These are phyloP conservation scores for Microtus richardsoni DNA, from an alignment of 2,113 vertebrate genomes.

Conservation along the genomic window DNA sequence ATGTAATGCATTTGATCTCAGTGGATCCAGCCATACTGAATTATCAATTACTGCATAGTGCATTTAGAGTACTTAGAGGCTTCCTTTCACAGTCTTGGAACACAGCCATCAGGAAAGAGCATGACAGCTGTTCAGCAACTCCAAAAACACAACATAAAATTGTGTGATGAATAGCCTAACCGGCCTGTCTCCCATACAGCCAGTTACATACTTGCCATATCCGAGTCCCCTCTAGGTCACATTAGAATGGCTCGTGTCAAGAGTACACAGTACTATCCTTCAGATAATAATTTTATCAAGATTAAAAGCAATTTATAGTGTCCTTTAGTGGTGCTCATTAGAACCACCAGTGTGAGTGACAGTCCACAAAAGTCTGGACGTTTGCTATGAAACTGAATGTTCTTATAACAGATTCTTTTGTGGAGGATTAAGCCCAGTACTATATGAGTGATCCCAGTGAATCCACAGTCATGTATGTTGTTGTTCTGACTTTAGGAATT, in stretches of 20 bases:
- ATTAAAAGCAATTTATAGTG: not conserved
- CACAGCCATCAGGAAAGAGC: constrained; percentile 24
- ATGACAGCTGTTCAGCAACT: constrained; percentile 49
- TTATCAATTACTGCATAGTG: constrained; percentile 54
- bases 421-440: not conserved
- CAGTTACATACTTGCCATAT: constrained; percentile 35
- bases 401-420: not conserved
- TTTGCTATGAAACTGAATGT: not conserved
- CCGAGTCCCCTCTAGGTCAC: constrained; percentile 9
- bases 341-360: not conserved
- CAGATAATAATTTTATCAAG: constrained; percentile 38
- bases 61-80: constrained; percentile 36
- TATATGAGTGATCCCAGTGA: not conserved
- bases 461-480: not conserved
- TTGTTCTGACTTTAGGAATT: not conserved
- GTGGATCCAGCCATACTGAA: constrained; percentile 42
- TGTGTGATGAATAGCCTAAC: constrained; percentile 31
- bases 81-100: constrained; percentile 50
- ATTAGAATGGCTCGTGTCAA: not conserved
- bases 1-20: constrained; percentile 25
- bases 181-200: not conserved
- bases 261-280: not conserved
- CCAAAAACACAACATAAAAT: constrained; percentile 27
- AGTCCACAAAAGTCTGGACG: not conserved
- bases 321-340: not conserved